These are phyloP conservation scores for Dynastes grantii DNA, from an alignment of 2,888 invertebrate species.

Conservation along the genomic window DNA sequence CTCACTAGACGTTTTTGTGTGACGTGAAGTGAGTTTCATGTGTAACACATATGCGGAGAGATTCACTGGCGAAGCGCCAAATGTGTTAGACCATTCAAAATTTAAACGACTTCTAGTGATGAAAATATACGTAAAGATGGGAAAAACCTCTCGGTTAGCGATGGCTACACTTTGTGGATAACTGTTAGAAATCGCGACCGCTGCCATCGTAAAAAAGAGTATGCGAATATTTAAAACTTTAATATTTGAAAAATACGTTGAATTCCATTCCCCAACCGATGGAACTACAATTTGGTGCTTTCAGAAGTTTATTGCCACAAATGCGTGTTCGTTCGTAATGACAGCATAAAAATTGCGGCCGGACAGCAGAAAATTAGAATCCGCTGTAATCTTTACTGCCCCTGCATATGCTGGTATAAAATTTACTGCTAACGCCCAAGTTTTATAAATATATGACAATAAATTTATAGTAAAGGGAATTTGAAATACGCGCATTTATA, in stretches of 20 bases:
- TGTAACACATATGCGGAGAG: slow-evolving; percentile 58
- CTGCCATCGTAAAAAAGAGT: slow-evolving; percentile 27
- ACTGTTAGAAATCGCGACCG: not conserved
- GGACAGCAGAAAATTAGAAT: slow-evolving; percentile 13
- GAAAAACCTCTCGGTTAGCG: slow-evolving; percentile 37
- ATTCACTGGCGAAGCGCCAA: slow-evolving; percentile 59
- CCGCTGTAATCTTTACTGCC: not conserved
- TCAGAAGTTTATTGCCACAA: slow-evolving; percentile 6
- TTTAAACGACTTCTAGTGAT: slow-evolving; percentile 52
- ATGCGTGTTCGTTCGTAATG: not conserved
- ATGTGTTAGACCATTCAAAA: slow-evolving; percentile 54
- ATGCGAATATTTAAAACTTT: slow-evolving; percentile 37
- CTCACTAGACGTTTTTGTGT: not conserved
- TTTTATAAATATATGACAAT: not conserved
- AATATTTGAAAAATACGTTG: slow-evolving; percentile 28
- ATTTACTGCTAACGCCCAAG: not conserved
- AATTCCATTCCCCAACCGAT: not conserved
- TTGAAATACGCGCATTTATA: too few relatives aligned
- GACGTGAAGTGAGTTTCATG: slow-evolving; percentile 57
- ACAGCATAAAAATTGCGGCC: slow-evolving; percentile 1
- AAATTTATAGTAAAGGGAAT: too few relatives aligned
- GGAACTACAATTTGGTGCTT: slow-evolving; percentile 9
- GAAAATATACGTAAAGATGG: slow-evolving; percentile 41
- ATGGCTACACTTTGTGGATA: slow-evolving; percentile 29
- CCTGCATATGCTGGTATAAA: not conserved